Evolutionary conservation across 2,888 invertebrate genomes (phyloP).

Genomic region (Thumatha senex): DNA sequence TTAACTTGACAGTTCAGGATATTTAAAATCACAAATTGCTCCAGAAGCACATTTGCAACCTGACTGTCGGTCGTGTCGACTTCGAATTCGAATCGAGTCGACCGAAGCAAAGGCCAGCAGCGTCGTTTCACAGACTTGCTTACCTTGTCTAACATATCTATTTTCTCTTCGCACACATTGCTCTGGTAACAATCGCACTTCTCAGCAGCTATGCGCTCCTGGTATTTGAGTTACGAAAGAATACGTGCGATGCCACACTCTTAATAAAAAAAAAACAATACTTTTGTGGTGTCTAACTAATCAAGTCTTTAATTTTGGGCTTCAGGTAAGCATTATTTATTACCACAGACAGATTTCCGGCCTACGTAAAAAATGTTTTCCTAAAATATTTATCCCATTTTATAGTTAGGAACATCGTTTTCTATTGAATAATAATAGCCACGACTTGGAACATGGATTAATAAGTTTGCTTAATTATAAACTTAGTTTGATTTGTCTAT

Average conservation of each 20-base stretch:
- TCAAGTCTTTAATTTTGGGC: slow-evolving; percentile 10
- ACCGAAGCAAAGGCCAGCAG: slow-evolving; percentile 10
- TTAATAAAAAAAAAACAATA: slow-evolving; percentile 17
- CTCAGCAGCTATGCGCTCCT: slow-evolving; percentile 67
- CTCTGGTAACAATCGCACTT: slow-evolving; percentile 46
- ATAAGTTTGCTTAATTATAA: no score
- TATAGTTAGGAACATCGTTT: no score
- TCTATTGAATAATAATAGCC: no score
- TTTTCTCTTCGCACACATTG: slow-evolving; percentile 65
- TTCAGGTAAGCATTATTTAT: slow-evolving; percentile 8
- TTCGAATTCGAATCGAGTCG: slow-evolving; percentile 9
- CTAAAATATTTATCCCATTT: slow-evolving; percentile 19
- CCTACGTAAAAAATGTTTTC: slow-evolving; percentile 28
- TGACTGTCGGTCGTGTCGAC: slow-evolving; percentile 14
- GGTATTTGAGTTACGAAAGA: slow-evolving; percentile 78
- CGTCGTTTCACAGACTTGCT: slow-evolving; percentile 52
- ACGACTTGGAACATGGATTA: no score
- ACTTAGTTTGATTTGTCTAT: no score
- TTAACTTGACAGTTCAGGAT: no score
- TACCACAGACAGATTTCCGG: slow-evolving; percentile 7
- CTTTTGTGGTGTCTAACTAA: slow-evolving; percentile 9
- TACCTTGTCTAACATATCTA: slow-evolving; percentile 74
- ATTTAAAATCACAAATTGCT: no score
- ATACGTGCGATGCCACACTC: slow-evolving; percentile 66
- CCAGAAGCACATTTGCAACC: slow-evolving; percentile 25